A percentile compares a stretch with the other conserved stretches of the same genome.
phyloP scores from a whole-genome alignment of 1,140 invertebrate genomes.

The Campoletis sonorensis region DNA sequence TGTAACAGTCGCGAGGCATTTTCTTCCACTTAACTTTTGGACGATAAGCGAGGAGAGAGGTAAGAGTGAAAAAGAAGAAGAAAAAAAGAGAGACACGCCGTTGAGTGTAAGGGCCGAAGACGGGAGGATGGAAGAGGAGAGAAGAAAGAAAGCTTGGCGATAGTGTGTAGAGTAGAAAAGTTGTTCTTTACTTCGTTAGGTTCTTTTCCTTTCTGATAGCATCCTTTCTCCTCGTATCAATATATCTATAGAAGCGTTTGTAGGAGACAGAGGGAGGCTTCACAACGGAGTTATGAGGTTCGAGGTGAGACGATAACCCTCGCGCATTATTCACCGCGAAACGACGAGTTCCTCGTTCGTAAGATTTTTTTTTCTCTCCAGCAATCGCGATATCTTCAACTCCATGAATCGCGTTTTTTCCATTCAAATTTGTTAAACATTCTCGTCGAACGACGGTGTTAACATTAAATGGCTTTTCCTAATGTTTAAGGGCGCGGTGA shows the following conservation, averaged over 20 bases:
- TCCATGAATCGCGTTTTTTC: not conserved
- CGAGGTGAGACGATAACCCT: constrained; percentile 74
- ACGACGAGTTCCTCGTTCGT: constrained; percentile 37
- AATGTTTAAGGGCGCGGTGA: not conserved
- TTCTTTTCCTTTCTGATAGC: constrained; percentile 38
- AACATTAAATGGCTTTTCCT: not conserved
- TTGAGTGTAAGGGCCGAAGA: constrained; percentile 1
- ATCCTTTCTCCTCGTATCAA: not conserved
- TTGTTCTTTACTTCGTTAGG: constrained; percentile 75
- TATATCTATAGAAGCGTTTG: not conserved
- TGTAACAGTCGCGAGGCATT: constrained; percentile 60
- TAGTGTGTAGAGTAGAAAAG: constrained; percentile 63
- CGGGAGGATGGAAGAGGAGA: constrained; percentile 24
- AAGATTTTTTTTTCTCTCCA: constrained; percentile 36
- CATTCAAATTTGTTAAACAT: constrained; percentile 6
- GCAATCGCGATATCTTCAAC: constrained; percentile 50
- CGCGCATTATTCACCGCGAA: constrained; percentile 70
- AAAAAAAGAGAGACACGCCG: constrained; percentile 47
- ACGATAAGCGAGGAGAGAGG: constrained; percentile 62
- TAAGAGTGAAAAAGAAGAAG: not conserved
- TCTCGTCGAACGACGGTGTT: not conserved
- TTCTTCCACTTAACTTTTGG: constrained; percentile 75
- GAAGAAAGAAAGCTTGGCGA: constrained; percentile 49
- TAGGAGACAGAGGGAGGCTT: constrained; percentile 35
- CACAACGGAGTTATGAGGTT: constrained; percentile 68